Conservation (phyloP, 1,140 invertebrate genomes). For the Drosophila yakuba region DNA sequence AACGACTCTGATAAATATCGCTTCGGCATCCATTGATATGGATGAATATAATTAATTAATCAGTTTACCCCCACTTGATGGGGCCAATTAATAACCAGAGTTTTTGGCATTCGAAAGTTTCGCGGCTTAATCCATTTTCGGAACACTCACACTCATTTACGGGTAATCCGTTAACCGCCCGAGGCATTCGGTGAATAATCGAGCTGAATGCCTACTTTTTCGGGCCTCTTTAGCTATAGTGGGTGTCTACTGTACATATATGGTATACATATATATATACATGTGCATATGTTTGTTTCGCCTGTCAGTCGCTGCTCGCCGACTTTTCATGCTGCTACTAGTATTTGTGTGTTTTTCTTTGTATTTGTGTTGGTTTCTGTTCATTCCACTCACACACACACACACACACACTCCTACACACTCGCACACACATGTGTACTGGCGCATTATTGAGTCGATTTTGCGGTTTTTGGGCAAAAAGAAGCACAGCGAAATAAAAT, state of each 20-base stretch:
- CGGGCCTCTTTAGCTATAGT: conserved; percentile 4
- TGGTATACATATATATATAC: neutral
- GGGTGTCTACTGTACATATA: neutral
- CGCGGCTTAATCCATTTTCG: conserved; percentile 6
- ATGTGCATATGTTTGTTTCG: neutral
- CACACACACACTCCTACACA: neutral
- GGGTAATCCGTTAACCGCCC: conserved; percentile 47
- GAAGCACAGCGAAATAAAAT: conserved; percentile 48
- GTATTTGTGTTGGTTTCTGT: conserved; percentile 16
- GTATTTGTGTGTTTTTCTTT: conserved; percentile 27
- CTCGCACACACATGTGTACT: conserved; percentile 33
- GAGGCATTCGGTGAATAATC: conserved; percentile 71
- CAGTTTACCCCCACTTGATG: conserved; percentile 12
- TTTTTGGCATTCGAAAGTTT: conserved; percentile 7
- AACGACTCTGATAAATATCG: conserved; percentile 19
- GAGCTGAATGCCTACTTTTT: conserved; percentile 55
- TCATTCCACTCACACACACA: neutral
- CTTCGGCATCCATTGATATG: conserved; percentile 20
- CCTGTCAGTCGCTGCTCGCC: conserved; percentile 39
- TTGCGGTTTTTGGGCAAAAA: conserved; percentile 72
- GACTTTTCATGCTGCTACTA: conserved; percentile 36
- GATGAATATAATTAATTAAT: conserved; percentile 39
- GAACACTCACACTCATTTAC: neutral
- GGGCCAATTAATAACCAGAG: conserved; percentile 22
- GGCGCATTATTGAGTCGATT: conserved; percentile 74